Conservation (phyloP, 2,797 vertebrate species). For the Alcedo quadribrachys region DNA sequence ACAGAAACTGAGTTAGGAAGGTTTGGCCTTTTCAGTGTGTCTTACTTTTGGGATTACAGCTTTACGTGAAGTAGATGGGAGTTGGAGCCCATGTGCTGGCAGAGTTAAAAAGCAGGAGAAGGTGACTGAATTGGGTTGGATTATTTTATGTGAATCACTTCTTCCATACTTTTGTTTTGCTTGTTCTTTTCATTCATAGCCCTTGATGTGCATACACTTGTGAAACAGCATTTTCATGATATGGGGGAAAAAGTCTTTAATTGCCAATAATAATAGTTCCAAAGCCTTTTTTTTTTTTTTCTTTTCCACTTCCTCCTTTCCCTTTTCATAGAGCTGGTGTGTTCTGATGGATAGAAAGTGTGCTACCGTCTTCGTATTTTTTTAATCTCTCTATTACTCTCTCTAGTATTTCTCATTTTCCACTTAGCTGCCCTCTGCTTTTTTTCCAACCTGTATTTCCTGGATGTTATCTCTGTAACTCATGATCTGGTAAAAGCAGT, state of each 20-base stretch:
- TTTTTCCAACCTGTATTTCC: background rate
- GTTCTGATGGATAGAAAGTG: background rate
- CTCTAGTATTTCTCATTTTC: background rate
- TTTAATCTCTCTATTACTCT: background rate
- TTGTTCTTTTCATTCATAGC: constrained; percentile 21
- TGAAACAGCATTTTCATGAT: constrained; percentile 29
- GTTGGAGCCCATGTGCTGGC: constrained; percentile 28
- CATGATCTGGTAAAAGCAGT: background rate
- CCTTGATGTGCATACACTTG: background rate
- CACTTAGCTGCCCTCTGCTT: background rate
- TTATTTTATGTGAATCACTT: constrained; percentile 31
- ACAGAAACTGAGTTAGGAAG: constrained; percentile 20
- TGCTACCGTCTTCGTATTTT: background rate
- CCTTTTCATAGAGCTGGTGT: background rate
- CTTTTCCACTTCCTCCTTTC: constrained; percentile 19
- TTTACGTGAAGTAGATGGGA: constrained; percentile 13
- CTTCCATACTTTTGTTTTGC: constrained; percentile 8
- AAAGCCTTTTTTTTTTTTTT: constrained; percentile 5
- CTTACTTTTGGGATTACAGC: constrained; percentile 4
- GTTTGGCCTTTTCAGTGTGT: background rate
- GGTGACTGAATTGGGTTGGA: constrained; percentile 1
- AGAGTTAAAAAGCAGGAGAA: background rate
- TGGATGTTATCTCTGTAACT: background rate
- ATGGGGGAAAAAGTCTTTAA: background rate
- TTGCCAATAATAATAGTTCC: constrained; percentile 60